phyloP scores from a whole-genome alignment of 2,113 vertebrate species.

The Boleophthalmus pectinirostris region DNA sequence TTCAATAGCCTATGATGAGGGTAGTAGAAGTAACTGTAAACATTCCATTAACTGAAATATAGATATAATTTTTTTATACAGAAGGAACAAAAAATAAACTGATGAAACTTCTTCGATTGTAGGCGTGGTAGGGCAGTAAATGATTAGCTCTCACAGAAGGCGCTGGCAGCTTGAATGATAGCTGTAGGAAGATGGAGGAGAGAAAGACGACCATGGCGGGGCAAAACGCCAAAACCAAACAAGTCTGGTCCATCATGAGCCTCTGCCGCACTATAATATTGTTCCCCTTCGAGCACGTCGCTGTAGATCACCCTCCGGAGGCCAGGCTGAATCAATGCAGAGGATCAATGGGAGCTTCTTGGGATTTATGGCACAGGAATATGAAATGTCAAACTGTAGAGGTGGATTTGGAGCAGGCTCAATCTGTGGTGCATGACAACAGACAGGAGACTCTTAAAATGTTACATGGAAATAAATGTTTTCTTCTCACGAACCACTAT shows the following conservation, averaged over 20 bases:
- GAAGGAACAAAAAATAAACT: too few species aligned
- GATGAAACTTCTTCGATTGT: background rate
- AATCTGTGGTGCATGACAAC: constrained; percentile 31
- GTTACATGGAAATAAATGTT: constrained; percentile 14
- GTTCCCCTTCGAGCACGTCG: constrained; percentile 32
- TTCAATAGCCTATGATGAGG: too few species aligned
- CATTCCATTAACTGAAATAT: too few species aligned
- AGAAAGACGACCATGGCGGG: constrained; percentile 15
- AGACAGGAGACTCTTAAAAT: constrained; percentile 9
- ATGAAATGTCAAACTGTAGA: constrained; percentile 54
- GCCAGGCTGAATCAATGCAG: constrained; percentile 42
- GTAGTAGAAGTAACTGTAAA: too few species aligned
- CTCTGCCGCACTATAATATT: constrained; percentile 28
- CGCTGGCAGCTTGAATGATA: constrained; percentile 28
- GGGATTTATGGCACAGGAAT: constrained; percentile 52
- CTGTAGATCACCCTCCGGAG: constrained; percentile 39
- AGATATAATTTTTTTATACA: too few species aligned
- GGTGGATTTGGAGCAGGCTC: constrained; percentile 43
- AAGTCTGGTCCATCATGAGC: constrained; percentile 28
- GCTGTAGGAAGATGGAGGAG: constrained; percentile 26
- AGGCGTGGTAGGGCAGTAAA: background rate
- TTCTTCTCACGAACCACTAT: background rate
- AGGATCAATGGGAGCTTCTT: constrained; percentile 47
- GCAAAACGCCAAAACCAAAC: constrained; percentile 38
- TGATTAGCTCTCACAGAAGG: constrained; percentile 7